phyloP scores from a whole-genome alignment of 2,797 vertebrate species.

The Ceyx erithaca region DNA sequence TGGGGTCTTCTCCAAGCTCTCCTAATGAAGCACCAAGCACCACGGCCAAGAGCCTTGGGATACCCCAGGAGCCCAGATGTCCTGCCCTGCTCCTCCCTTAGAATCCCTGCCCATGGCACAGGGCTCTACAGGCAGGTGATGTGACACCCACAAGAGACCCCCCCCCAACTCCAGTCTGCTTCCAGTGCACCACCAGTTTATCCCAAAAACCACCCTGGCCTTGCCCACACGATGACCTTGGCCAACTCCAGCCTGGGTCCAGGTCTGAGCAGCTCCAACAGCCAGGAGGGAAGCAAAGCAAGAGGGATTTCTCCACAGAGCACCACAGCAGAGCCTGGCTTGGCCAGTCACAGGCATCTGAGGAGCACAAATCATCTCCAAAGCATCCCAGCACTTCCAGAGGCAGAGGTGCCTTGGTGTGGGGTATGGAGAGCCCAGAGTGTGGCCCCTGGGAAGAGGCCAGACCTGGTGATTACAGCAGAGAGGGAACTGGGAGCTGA shows the following conservation, averaged over 20 bases:
- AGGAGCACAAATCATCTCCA: not conserved
- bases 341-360: rapidly evolving
- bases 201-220: not conserved
- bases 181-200: not conserved
- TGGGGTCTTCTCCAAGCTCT: conserved; percentile 52
- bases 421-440: not conserved
- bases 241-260: not conserved
- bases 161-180: not conserved
- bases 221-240: conserved; percentile 40
- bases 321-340: not conserved
- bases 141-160: rapidly evolving
- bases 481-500: conserved; percentile 15
- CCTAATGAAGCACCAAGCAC: not conserved
- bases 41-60: not conserved
- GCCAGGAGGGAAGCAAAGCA: not conserved
- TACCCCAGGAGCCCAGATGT: not conserved
- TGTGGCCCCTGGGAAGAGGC: not conserved
- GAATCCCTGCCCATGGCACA: not conserved
- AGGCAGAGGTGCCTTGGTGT: not conserved
- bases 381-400: not conserved
- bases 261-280: not conserved
- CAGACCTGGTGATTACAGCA: not conserved
- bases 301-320: not conserved
- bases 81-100: rapidly evolving
- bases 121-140: no score